phyloP scores from a whole-genome alignment of 2,113 vertebrate species.

The Phycodurus eques region DNA sequence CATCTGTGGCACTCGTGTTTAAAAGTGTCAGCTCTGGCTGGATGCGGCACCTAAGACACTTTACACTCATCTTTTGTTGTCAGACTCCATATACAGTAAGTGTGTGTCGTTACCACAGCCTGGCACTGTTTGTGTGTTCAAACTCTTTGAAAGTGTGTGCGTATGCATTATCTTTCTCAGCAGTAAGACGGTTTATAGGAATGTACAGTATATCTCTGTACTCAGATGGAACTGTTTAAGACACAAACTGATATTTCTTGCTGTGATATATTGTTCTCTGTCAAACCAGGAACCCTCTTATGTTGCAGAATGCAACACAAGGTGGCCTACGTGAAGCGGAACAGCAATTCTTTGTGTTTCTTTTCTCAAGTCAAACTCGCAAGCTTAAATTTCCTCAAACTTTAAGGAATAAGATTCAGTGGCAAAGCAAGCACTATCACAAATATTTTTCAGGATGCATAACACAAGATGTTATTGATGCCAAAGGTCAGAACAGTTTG shows the following conservation, averaged over 20 bases:
- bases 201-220: not conserved
- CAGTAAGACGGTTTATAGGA: constrained; percentile 16
- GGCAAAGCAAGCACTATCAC: not conserved
- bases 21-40: constrained; percentile 55
- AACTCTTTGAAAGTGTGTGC: not conserved
- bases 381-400: not conserved
- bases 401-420: not conserved
- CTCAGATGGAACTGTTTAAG: not conserved
- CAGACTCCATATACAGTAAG: not conserved
- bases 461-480: not conserved
- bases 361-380: not conserved
- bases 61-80: constrained; percentile 50
- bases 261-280: not conserved
- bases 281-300: not conserved
- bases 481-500: no score
- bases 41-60: constrained; percentile 67
- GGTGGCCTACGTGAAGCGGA: not conserved
- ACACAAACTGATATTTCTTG: not conserved
- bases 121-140: constrained; percentile 8
- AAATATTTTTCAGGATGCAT: not conserved
- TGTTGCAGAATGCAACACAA: not conserved
- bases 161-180: constrained; percentile 8
- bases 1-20: constrained; percentile 47
- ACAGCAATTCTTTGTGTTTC: not conserved
- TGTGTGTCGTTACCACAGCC: constrained; percentile 8